Evolutionary conservation across 35 echinoderm and acorn worm species (phyloP).

Genomic region (Heliocidaris erythrogramma): DNA sequence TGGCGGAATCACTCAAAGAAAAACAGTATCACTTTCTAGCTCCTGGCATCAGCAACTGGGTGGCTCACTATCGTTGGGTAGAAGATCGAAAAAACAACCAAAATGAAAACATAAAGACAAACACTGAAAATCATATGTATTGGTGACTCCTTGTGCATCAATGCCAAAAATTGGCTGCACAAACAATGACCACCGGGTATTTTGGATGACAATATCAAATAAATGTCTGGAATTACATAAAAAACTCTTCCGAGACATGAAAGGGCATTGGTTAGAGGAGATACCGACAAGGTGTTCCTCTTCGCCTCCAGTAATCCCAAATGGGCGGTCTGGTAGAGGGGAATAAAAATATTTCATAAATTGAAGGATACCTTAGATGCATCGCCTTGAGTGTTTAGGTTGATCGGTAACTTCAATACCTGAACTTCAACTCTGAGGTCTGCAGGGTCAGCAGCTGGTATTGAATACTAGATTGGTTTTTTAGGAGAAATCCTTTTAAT

Average conservation of each 20-base stretch:
- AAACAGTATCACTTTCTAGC: background rate
- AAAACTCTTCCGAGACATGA: background rate
- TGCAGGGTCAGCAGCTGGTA: background rate
- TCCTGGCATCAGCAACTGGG: background rate
- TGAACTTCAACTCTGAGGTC: background rate
- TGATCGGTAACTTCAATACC: constrained; percentile 2
- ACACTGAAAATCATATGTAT: background rate
- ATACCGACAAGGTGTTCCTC: background rate
- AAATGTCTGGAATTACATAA: constrained; percentile 13
- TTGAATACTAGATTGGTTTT: background rate
- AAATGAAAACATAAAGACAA: background rate
- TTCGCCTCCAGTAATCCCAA: constrained; percentile 8
- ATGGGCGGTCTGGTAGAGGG: background rate
- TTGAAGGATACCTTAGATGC: constrained; percentile 3
- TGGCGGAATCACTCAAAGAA: background rate
- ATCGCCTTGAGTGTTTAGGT: background rate
- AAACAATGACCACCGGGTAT: background rate
- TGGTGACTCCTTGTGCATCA: background rate
- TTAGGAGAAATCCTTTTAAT: background rate
- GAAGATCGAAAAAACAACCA: background rate
- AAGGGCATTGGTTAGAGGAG: background rate
- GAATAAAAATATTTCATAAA: background rate
- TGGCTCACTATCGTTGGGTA: background rate
- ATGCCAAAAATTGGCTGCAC: background rate
- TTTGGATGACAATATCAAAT: constrained; percentile 1